phyloP scores from a whole-genome alignment of 2,797 vertebrate genomes.

The Liasis olivaceus region DNA sequence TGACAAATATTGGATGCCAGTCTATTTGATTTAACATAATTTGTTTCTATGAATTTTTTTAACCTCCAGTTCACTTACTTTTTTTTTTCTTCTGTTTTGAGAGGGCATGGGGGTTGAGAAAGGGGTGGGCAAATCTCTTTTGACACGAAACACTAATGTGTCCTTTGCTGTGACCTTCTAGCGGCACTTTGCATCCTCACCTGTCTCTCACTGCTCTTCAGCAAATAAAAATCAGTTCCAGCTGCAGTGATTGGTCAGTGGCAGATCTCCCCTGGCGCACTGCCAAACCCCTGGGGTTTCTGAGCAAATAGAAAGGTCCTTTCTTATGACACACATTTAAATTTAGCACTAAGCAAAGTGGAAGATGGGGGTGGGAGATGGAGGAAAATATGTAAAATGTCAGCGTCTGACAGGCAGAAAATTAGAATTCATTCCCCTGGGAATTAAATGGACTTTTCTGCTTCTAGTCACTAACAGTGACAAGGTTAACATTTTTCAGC shows the following conservation, averaged over 20 bases:
- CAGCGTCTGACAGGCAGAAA: slow-evolving; percentile 75
- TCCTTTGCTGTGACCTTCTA: slow-evolving; percentile 49
- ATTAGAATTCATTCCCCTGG: slow-evolving; percentile 70
- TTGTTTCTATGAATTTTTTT: slow-evolving; percentile 39
- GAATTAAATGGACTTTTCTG: slow-evolving; percentile 71
- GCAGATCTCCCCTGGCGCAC: neutral
- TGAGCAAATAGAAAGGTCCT: slow-evolving; percentile 59
- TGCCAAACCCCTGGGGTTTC: slow-evolving; percentile 57
- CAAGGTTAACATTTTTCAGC: slow-evolving; percentile 75
- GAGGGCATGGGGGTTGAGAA: neutral
- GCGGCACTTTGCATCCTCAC: slow-evolving; percentile 37
- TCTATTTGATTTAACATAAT: slow-evolving; percentile 62
- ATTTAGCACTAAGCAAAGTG: slow-evolving; percentile 63
- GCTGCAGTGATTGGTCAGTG: slow-evolving; percentile 55
- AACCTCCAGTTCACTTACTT: slow-evolving; percentile 57
- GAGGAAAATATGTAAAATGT: slow-evolving; percentile 73
- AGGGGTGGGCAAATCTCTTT: slow-evolving; percentile 26
- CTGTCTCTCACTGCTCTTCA: slow-evolving; percentile 29
- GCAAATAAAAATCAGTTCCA: slow-evolving; percentile 42
- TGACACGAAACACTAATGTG: slow-evolving; percentile 47
- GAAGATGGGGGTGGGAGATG: slow-evolving; percentile 22
- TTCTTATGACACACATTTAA: slow-evolving; percentile 62
- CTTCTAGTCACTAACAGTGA: slow-evolving; percentile 71
- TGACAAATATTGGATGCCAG: slow-evolving; percentile 52
- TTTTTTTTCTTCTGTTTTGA: slow-evolving; percentile 44